Evolutionary conservation across 2,888 invertebrate genomes (phyloP).

Genomic region (Drosophila anomalata): DNA sequence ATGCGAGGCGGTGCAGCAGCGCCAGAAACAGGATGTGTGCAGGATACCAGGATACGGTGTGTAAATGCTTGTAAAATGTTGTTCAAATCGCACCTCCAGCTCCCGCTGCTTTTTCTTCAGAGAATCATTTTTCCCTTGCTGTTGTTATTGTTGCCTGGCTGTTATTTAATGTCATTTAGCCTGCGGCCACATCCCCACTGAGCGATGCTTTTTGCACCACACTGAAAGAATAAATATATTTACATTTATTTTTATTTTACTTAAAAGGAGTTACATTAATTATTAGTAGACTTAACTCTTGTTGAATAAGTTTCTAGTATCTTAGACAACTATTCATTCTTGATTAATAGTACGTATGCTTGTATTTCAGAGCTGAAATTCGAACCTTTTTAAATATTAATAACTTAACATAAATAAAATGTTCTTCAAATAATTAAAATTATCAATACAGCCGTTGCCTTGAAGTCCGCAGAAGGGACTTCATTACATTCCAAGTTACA

Average conservation of each 20-base stretch:
- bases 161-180: conserved; percentile 80
- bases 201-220: conserved; percentile 43
- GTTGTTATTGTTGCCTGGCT: conserved; percentile 54
- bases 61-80: conserved; percentile 81
- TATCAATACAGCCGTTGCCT: conserved; percentile 4
- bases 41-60: conserved; percentile 80
- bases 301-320: too few species aligned
- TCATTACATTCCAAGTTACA: conserved; percentile 45
- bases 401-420: too few species aligned
- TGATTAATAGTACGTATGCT: too few species aligned
- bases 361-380: too few species aligned
- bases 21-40: conserved; percentile 71
- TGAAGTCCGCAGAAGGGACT: conserved; percentile 52
- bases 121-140: conserved; percentile 35
- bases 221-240: conserved; percentile 8
- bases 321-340: too few species aligned
- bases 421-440: too few species aligned
- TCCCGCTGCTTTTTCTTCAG: conserved; percentile 42
- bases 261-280: too few species aligned
- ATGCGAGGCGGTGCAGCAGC: conserved; percentile 9
- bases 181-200: conserved; percentile 78
- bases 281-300: too few species aligned
- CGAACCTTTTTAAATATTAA: too few species aligned
- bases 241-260: too few species aligned
- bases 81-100: conserved; percentile 59